A percentile compares a stretch with the other conserved stretches of the same genome.
Evolutionary conservation across 2,113 vertebrate genomes (phyloP).

Genomic region (Pygoscelis antarcticus): DNA sequence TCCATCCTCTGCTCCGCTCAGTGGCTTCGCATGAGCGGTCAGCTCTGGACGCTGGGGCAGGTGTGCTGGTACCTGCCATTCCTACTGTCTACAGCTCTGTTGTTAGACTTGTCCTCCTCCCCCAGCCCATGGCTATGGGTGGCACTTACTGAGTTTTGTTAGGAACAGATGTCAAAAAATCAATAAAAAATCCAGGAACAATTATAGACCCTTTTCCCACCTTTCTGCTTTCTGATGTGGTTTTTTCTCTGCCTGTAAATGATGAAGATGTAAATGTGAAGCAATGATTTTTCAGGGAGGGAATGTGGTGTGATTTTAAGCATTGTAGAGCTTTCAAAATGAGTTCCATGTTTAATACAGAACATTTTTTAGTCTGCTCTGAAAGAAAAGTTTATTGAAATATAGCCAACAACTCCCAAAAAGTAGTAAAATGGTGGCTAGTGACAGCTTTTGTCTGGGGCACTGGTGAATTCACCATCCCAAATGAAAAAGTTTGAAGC

Average conservation of each 20-base stretch:
- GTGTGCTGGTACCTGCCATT: slow-evolving; percentile 6
- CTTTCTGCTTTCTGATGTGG: neutral
- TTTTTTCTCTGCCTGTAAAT: neutral
- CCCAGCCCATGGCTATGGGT: neutral
- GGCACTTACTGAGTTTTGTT: neutral
- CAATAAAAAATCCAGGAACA: slow-evolving; percentile 10
- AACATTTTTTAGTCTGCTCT: neutral
- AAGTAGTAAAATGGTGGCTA: neutral
- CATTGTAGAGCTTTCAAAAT: neutral
- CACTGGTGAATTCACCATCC: neutral
- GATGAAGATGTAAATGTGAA: neutral
- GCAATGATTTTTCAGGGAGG: neutral
- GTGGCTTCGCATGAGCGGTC: slow-evolving; percentile 12
- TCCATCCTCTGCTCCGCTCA: neutral
- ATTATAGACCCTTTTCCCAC: neutral
- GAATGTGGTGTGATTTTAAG: neutral
- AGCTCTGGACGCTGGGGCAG: slow-evolving; percentile 24
- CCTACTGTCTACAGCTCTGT: neutral
- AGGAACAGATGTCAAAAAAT: slow-evolving; percentile 34
- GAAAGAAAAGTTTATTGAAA: neutral
- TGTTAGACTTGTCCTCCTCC: neutral
- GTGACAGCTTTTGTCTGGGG: too few relatives aligned
- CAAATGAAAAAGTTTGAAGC: too few relatives aligned
- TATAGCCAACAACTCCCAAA: too few relatives aligned
- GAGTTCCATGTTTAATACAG: neutral